Percentiles rank a stretch among this genome's conserved stretches.
Evolutionary conservation across 2,888 invertebrate genomes (phyloP).

Genomic region (Rhopalosiphum nymphaeae): DNA sequence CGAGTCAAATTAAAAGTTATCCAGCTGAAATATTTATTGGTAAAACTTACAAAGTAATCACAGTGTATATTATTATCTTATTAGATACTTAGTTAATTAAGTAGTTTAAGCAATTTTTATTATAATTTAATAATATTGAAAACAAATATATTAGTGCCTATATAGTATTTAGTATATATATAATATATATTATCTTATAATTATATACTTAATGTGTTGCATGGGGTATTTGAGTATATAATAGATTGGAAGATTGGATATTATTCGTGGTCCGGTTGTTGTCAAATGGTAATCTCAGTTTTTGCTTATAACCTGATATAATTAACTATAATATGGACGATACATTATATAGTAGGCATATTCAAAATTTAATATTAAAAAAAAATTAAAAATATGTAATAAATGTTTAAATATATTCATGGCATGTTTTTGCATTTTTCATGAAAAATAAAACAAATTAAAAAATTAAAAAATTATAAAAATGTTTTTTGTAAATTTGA

Average conservation of each 20-base stretch:
- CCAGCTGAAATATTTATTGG: not conserved
- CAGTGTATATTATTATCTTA: not conserved
- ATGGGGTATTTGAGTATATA: too few relatives aligned
- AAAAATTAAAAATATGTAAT: not conserved
- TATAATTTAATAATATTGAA: not conserved
- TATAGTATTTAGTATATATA: too few relatives aligned
- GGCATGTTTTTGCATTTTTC: not conserved
- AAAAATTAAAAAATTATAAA: not conserved
- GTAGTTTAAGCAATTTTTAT: not conserved
- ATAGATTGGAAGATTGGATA: not conserved
- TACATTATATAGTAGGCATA: not conserved
- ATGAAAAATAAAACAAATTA: not conserved
- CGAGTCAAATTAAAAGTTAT: not conserved
- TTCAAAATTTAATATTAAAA: not conserved
- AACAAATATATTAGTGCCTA: too few relatives aligned
- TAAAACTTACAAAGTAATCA: not conserved
- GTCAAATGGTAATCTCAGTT: not conserved
- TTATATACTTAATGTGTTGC: not conserved
- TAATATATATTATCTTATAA: not conserved
- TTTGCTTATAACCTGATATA: too few relatives aligned
- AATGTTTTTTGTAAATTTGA: not conserved
- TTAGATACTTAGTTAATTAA: not conserved
- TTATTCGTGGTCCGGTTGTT: not conserved
- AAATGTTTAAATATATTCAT: not conserved
- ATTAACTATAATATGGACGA: too few relatives aligned